Conservation (phyloP, 2,888 invertebrate genomes). For the Meghimatium bilineatum region DNA sequence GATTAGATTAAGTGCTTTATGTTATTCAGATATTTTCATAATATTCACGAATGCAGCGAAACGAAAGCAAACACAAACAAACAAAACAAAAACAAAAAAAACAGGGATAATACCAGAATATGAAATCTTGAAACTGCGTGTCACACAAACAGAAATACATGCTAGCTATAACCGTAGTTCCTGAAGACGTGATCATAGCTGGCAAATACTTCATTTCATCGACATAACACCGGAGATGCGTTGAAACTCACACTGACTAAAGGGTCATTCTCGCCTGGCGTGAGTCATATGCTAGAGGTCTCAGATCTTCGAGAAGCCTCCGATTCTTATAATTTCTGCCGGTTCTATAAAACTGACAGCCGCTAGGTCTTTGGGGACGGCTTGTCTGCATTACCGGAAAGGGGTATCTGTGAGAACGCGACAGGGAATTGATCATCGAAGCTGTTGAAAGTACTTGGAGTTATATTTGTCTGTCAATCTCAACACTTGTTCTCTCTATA, state of each 20-base stretch:
- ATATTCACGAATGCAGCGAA: not conserved
- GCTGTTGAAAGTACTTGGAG: constrained; percentile 9
- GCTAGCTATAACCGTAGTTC: not conserved
- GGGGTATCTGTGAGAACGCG: not conserved
- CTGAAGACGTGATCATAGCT: not conserved
- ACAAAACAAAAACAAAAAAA: too few relatives aligned
- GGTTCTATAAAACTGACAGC: constrained; percentile 19
- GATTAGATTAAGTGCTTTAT: not conserved
- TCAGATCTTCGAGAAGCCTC: not conserved
- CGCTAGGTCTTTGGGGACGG: constrained; percentile 20
- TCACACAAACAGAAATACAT: not conserved
- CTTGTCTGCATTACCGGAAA: constrained; percentile 23
- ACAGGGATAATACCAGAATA: not conserved
- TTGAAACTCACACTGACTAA: not conserved
- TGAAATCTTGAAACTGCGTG: not conserved
- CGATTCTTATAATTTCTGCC: constrained; percentile 21
- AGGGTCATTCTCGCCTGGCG: constrained; percentile 1
- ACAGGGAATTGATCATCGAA: constrained; percentile 23
- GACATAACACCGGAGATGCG: not conserved
- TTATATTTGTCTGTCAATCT: constrained; percentile 1
- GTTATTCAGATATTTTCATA: not conserved
- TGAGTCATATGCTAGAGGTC: constrained; percentile 20
- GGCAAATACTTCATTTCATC: not conserved
- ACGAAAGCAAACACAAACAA: too few relatives aligned
- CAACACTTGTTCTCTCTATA: not conserved